Evolutionary conservation across 2,888 invertebrate genomes (phyloP).

Genomic region (Leptinotarsa tumamoca): DNA sequence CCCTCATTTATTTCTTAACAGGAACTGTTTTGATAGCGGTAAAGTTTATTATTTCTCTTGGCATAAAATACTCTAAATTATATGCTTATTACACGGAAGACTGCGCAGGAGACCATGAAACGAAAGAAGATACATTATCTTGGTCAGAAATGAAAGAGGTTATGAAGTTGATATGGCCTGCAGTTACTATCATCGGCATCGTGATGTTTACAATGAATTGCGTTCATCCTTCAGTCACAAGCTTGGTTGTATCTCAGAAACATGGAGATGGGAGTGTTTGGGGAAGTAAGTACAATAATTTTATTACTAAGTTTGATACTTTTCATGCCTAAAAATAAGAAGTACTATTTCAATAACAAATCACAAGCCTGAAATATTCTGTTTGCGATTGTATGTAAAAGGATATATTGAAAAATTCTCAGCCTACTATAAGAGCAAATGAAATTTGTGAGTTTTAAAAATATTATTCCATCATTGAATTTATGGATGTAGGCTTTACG

Average conservation of each 20-base stretch:
- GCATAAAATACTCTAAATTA: neutral
- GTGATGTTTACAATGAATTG: neutral
- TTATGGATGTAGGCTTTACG: no score
- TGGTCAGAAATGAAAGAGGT: constrained; percentile 14
- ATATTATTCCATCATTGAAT: no score
- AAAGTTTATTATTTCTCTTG: neutral
- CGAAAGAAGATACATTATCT: neutral
- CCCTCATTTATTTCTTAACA: constrained; percentile 1
- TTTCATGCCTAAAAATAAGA: no score
- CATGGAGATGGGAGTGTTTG: neutral
- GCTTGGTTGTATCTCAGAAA: constrained; percentile 5
- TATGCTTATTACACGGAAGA: neutral
- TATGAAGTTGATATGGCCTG: constrained; percentile 5
- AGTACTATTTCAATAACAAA: no score
- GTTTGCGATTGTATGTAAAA: no score
- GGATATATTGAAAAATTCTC: no score
- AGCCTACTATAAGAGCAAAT: no score
- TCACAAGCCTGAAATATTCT: no score
- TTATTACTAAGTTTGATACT: no score
- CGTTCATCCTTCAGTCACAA: constrained; percentile 5
- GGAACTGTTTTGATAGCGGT: neutral
- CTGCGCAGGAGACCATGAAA: neutral
- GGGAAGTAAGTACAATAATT: neutral
- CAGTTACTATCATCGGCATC: neutral
- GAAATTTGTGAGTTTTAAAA: no score